A percentile compares a stretch with the other conserved stretches of the same genome.
Conservation (phyloP, 2,113 vertebrate genomes). For the Microtus montanus region DNA sequence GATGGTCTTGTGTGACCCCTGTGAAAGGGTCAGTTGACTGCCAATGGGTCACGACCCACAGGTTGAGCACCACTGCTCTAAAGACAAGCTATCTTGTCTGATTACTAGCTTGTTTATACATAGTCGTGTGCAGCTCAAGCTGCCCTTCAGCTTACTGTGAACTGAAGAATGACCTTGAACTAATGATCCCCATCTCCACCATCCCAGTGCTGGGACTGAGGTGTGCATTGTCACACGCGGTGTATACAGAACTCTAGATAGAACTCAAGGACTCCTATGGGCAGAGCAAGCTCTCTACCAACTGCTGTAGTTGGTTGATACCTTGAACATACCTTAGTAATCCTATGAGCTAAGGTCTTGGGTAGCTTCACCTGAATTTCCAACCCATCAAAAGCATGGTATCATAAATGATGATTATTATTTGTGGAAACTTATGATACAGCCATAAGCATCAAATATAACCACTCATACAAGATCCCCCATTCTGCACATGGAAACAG, state of each 20-base stretch:
- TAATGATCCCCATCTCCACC: background rate
- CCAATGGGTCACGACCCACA: background rate
- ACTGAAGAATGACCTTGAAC: background rate
- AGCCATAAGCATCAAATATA: background rate
- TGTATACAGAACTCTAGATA: background rate
- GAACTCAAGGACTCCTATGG: background rate
- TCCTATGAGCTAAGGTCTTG: rapidly evolving
- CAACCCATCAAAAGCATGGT: rapidly evolving
- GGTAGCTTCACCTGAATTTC: background rate
- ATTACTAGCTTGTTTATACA: background rate
- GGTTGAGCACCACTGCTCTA: background rate
- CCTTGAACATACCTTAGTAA: background rate
- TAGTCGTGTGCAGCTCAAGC: background rate
- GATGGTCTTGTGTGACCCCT: background rate
- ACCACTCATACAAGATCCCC: background rate
- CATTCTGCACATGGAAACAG: background rate
- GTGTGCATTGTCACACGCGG: background rate
- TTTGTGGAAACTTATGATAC: rapidly evolving
- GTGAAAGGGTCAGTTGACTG: background rate
- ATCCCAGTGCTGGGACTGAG: background rate
- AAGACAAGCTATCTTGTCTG: background rate
- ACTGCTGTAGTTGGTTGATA: background rate
- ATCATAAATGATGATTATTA: rapidly evolving
- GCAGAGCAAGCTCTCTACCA: background rate
- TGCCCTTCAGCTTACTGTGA: background rate